These are phyloP conservation scores for Leucoraja ocellata DNA, from an alignment of 2,797 vertebrate genomes.

Conservation along the genomic window DNA sequence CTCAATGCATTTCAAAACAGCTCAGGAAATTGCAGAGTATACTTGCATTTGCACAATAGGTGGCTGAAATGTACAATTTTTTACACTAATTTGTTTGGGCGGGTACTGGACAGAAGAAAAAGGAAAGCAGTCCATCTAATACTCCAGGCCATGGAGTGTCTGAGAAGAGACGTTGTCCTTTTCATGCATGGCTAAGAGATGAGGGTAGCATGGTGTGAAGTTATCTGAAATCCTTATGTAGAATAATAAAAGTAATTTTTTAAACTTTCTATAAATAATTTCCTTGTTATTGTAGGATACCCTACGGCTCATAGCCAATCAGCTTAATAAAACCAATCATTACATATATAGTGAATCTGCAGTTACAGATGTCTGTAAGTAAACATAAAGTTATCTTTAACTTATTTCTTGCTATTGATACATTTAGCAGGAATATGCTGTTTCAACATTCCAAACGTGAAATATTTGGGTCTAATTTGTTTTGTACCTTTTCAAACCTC, in stretches of 20 bases:
- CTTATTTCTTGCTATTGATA: neutral
- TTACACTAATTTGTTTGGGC: neutral
- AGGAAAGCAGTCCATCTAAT: neutral
- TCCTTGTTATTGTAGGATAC: neutral
- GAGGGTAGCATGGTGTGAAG: neutral
- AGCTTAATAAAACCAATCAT: neutral
- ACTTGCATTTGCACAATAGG: neutral
- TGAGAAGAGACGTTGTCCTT: neutral
- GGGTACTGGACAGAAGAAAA: neutral
- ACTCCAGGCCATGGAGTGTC: neutral
- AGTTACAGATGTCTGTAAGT: neutral
- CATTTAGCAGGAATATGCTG: neutral
- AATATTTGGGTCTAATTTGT: too few relatives aligned
- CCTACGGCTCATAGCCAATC: neutral
- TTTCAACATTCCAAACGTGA: neutral
- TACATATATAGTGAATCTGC: neutral
- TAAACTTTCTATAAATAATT: neutral
- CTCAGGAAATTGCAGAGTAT: neutral
- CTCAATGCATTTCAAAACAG: neutral
- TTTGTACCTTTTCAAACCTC: too few relatives aligned
- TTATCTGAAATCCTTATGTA: neutral
- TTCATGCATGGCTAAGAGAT: neutral
- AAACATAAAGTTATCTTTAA: neutral
- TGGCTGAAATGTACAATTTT: neutral
- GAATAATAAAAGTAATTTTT: neutral